These are phyloP conservation scores for Aplochiton taeniatus DNA, from an alignment of 2,797 vertebrate genomes.

Conservation along the genomic window DNA sequence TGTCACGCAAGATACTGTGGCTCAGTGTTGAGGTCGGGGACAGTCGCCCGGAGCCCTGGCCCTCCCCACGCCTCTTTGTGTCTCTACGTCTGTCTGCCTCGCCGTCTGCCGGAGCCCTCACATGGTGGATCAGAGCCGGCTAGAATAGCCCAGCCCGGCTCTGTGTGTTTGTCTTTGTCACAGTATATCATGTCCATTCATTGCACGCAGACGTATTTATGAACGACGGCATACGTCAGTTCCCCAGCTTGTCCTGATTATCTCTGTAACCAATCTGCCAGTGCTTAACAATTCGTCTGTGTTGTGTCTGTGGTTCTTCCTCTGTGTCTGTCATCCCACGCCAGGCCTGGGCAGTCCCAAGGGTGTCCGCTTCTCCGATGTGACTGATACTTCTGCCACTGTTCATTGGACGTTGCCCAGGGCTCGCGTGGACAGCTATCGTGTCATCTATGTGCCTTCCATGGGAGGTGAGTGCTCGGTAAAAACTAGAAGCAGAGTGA, in stretches of 20 bases:
- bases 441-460: conserved; percentile 82
- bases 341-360: conserved; percentile 87
- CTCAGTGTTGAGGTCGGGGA: conserved; percentile 51
- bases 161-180: too few relatives aligned
- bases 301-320: conserved; percentile 19
- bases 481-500: too few relatives aligned
- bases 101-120: conserved; percentile 33
- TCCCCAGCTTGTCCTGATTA: background rate
- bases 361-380: conserved; percentile 88
- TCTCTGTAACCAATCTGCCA: background rate
- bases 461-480: conserved; percentile 81
- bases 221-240: background rate
- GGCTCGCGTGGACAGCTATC: conserved; percentile 83
- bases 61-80: conserved; percentile 51
- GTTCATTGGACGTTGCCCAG: conserved; percentile 86
- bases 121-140: conserved; percentile 27
- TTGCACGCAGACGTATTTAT: too few relatives aligned
- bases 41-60: conserved; percentile 47
- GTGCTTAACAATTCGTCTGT: conserved; percentile 18
- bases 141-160: conserved; percentile 12
- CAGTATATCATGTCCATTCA: too few relatives aligned
- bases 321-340: conserved; percentile 28
- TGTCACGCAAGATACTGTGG: conserved; percentile 69
- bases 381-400: conserved; percentile 86
- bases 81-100: conserved; percentile 19